Evolutionary conservation across 2,888 invertebrate species (phyloP).

Genomic region (Eugnorisma glareosa): DNA sequence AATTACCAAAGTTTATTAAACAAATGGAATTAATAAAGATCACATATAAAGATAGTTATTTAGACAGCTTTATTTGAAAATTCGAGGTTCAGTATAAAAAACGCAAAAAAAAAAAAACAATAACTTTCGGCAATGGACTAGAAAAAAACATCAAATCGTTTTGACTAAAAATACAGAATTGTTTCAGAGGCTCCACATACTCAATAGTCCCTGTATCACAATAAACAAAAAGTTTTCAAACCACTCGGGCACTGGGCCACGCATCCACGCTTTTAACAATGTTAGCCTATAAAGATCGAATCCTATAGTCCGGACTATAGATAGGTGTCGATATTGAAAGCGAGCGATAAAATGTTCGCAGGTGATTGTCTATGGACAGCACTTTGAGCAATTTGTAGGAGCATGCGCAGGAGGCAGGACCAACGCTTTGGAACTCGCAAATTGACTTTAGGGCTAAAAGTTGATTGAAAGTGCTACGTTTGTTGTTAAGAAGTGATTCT

Average conservation of each 20-base stretch:
- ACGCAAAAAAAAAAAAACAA: neutral
- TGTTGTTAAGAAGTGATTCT: conserved; percentile 27
- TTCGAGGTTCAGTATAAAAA: neutral
- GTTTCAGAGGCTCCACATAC: neutral
- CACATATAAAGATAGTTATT: neutral
- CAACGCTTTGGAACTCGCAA: conserved; percentile 42
- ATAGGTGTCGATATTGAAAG: conserved; percentile 36
- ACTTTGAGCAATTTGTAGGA: conserved; percentile 76
- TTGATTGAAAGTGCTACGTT: conserved; percentile 56
- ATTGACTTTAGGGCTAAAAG: conserved; percentile 50
- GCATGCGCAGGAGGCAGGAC: conserved; percentile 54
- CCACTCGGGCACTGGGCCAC: conserved; percentile 1
- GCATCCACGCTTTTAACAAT: conserved; percentile 33
- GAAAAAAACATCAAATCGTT: neutral
- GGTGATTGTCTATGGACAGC: conserved; percentile 70
- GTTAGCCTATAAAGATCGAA: conserved; percentile 31
- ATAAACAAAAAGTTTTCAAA: conserved; percentile 21
- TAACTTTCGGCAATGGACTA: neutral
- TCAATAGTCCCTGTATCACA: conserved; percentile 6
- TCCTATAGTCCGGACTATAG: conserved; percentile 35
- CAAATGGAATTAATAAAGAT: neutral
- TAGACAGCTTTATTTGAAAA: neutral
- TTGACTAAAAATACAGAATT: neutral
- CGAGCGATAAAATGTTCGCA: conserved; percentile 62
- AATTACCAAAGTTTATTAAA: neutral